Evolutionary conservation across 2,888 invertebrate genomes (phyloP).

Genomic region (Phortica magna): DNA sequence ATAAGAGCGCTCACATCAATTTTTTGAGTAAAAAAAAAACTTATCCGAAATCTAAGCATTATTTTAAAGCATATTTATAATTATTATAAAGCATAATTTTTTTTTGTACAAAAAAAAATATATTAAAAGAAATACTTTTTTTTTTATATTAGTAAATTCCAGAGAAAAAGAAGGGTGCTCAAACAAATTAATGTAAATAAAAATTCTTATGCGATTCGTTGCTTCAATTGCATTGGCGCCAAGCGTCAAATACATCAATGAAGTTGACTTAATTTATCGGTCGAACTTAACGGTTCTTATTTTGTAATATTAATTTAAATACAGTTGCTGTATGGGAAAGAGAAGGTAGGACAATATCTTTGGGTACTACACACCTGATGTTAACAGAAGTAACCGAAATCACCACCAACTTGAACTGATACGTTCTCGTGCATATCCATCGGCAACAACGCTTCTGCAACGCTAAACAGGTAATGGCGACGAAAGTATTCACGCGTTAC

Average conservation of each 20-base stretch:
- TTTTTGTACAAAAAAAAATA: no score
- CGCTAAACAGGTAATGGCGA: not conserved
- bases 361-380: constrained; percentile 86
- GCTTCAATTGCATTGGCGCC: constrained; percentile 20
- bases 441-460: constrained; percentile 56
- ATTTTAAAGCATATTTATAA: not conserved
- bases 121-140: no score
- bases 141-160: no score
- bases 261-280: not conserved
- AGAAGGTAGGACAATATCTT: not conserved
- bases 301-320: not conserved
- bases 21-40: no score
- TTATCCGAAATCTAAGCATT: no score
- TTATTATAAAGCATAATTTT: no score
- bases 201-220: not conserved
- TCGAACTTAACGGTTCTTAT: not conserved
- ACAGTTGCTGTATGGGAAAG: no score
- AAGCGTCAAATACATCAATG: not conserved
- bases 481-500: not conserved
- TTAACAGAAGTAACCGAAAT: constrained; percentile 93
- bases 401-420: constrained; percentile 90
- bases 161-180: not conserved
- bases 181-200: constrained; percentile 13
- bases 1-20: not conserved
- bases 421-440: constrained; percentile 85